Evolutionary conservation across 2,888 invertebrate species (phyloP), one percentile per base, ranked within the genome.

Genomic region (Netelia melanura): DNA sequence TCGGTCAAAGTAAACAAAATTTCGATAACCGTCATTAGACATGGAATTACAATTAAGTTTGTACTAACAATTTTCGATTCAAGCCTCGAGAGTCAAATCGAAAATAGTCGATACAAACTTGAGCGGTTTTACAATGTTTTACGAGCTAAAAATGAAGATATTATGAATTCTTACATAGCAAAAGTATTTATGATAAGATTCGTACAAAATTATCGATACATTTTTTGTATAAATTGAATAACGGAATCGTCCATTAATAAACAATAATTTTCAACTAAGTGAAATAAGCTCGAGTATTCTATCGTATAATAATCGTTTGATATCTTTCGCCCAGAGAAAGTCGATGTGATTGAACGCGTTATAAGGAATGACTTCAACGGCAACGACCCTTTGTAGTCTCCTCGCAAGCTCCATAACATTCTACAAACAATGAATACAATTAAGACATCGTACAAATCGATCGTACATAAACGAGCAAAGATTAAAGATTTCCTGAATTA

Each of bases 281-380:
- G 52, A 25, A 2, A 88, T 11, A 21, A 89, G 21, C 14, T 84
- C 38, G 14, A 88, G 48, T 30, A 89, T 21, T 56, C 86, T 86
- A 67, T 88, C 81, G 62, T 88, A 86, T 48, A 89, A 30, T n/a
- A 88, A 78, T 21, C 43, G 2, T 58, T 81, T 88, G 0, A 54
- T 74, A 72, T 89, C 85, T 68, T 23, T 86, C 0, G 88, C 88
- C 86, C 87, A 87, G 5, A 88, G 6, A 58, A 83, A 87, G 75
- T 87, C 85, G 6, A 81, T 9, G 67, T 86, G 87, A 75, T 85
- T 86, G 78, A 86, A 87, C 0, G 56, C 48, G 30, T 83, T 65
- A n/a, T 10, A 71, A 5, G 67, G 64, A n/a, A 85, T 74, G 21
- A 77, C 58, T 54, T 88, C 87, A 17, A 81, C 3, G 1, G 76